Evolutionary conservation across 1,140 invertebrate species (phyloP).

Genomic region (Gyrodactylus bullatarudis): DNA sequence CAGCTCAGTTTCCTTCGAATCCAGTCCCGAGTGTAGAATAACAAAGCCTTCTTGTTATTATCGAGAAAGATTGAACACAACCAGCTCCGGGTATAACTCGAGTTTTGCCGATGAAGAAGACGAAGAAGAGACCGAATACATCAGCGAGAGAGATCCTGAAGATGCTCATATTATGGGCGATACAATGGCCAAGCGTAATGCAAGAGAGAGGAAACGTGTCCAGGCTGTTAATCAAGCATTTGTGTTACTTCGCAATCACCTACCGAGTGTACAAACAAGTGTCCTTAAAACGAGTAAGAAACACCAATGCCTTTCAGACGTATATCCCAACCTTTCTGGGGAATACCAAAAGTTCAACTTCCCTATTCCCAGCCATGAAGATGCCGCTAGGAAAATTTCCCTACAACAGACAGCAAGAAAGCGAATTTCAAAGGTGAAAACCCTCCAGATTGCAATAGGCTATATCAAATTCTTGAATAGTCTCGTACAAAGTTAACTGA

Average conservation of each 20-base stretch:
- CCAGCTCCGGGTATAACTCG: not conserved
- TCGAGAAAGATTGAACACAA: not conserved
- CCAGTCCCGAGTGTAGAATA: no score
- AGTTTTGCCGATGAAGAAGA: not conserved
- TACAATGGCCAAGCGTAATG: not conserved
- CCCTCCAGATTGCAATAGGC: not conserved
- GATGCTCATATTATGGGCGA: no score
- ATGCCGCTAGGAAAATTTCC: not conserved
- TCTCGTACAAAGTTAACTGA: no score
- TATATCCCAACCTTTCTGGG: not conserved
- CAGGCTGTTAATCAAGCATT: not conserved
- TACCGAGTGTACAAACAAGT: not conserved
- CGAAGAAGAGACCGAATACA: no score
- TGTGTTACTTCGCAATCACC: not conserved
- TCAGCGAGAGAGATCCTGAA: no score
- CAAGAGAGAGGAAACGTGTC: not conserved
- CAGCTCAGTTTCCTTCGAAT: no score
- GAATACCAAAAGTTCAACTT: not conserved
- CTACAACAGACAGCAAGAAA: not conserved
- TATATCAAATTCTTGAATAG: not conserved
- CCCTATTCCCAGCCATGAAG: not conserved
- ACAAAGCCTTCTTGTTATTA: no score
- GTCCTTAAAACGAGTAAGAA: not conserved
- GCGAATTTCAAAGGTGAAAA: not conserved
- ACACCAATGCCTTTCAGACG: not conserved